These are phyloP conservation scores for Mesorhabditis sp. DNA, from an alignment of 2,888 invertebrate genomes.

Conservation along the genomic window DNA sequence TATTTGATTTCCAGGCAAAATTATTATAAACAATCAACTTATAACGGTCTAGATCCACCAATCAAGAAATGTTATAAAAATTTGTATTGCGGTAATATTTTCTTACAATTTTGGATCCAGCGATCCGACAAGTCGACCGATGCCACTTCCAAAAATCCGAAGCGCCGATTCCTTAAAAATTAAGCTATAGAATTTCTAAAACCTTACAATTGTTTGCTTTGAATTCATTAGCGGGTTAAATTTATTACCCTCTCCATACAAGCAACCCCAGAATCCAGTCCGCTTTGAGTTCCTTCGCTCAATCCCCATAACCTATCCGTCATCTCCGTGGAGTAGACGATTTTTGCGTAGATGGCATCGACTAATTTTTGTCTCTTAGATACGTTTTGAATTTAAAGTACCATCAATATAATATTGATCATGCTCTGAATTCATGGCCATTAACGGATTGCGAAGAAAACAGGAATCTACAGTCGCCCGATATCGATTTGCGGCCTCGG, in stretches of 20 bases:
- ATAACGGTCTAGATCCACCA: no score
- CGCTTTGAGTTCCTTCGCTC: neutral
- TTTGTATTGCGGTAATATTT: neutral
- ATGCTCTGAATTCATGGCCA: neutral
- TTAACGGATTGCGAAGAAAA: neutral
- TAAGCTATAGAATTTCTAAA: no score
- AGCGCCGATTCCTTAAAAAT: neutral
- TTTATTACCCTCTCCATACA: neutral
- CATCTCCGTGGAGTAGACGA: neutral
- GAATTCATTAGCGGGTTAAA: no score
- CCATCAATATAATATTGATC: neutral
- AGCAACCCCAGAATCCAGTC: neutral
- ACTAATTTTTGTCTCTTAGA: neutral
- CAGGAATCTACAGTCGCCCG: neutral
- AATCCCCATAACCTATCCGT: neutral
- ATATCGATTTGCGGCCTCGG: slow-evolving; percentile 1
- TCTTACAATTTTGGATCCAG: neutral
- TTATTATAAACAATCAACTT: no score
- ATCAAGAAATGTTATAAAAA: neutral
- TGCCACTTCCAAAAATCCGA: slow-evolving; percentile 1
- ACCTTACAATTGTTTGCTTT: no score
- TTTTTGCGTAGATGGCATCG: slow-evolving; percentile 4
- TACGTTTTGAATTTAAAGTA: neutral
- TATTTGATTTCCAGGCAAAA: no score
- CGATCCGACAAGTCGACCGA: slow-evolving; percentile 1